Conservation (phyloP, 2,888 invertebrate species). For the Girardia tigrina region DNA sequence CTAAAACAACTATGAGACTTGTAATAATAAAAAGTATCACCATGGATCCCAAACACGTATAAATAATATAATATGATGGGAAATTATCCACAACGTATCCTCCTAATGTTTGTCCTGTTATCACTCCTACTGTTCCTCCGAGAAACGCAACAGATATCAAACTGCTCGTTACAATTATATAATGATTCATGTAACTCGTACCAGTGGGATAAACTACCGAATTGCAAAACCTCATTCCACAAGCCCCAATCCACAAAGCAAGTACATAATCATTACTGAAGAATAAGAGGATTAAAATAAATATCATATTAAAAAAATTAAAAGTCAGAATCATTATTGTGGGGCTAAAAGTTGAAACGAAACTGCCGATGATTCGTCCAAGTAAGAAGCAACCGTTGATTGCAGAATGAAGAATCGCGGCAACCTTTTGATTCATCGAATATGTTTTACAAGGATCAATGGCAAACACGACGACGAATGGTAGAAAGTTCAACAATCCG, state of each 20-base stretch:
- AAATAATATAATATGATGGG: background rate
- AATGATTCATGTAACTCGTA: background rate
- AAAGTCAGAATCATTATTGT: background rate
- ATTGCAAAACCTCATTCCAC: slow-evolving; percentile 13
- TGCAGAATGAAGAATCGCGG: background rate
- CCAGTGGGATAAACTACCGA: background rate
- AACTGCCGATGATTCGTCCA: background rate
- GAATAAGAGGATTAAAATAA: background rate
- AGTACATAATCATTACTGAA: background rate
- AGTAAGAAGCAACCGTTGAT: background rate
- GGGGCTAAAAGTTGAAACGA: background rate
- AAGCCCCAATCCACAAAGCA: background rate
- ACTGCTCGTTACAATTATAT: background rate
- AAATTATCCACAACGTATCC: background rate
- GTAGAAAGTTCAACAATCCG: slow-evolving; percentile 7
- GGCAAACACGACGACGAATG: background rate
- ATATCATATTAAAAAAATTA: background rate
- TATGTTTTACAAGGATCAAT: background rate
- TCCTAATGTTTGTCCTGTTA: background rate
- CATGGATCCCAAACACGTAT: background rate
- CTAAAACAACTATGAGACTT: background rate
- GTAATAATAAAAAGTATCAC: background rate
- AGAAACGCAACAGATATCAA: background rate
- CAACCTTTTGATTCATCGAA: background rate
- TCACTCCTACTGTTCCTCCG: background rate